These are phyloP conservation scores for Malthinus flaveolus DNA, from an alignment of 2,888 invertebrate genomes.

Conservation along the genomic window DNA sequence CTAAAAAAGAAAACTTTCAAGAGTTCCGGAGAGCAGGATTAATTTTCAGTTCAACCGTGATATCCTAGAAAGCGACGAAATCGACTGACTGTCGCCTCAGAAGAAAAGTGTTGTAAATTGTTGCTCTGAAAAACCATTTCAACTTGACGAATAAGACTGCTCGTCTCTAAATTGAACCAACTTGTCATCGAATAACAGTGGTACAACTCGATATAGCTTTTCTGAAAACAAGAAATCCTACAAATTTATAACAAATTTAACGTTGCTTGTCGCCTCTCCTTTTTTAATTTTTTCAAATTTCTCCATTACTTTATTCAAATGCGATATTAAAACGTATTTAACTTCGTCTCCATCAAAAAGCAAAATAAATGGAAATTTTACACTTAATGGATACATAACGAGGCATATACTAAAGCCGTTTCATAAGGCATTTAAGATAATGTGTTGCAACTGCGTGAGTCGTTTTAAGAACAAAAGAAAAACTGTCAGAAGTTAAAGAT, in stretches of 20 bases:
- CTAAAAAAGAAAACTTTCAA: slow-evolving; percentile 11
- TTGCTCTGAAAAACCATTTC: slow-evolving; percentile 23
- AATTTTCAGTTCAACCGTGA: slow-evolving; percentile 31
- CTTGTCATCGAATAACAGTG: slow-evolving; percentile 39
- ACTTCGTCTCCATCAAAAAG: background rate
- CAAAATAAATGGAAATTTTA: slow-evolving; percentile 14
- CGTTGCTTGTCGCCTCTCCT: too few species aligned
- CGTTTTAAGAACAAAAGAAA: slow-evolving; percentile 21
- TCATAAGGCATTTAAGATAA: slow-evolving; percentile 25
- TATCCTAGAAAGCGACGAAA: slow-evolving; percentile 30
- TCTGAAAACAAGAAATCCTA: too few species aligned
- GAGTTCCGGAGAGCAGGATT: slow-evolving; percentile 24
- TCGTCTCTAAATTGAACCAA: slow-evolving; percentile 42
- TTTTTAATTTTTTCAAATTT: too few species aligned
- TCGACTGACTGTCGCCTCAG: slow-evolving; percentile 33
- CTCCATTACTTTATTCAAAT: too few species aligned
- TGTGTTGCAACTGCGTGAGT: slow-evolving; percentile 18
- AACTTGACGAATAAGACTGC: slow-evolving; percentile 38
- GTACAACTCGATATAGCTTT: slow-evolving; percentile 7
- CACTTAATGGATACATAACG: slow-evolving; percentile 19
- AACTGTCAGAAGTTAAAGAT: slow-evolving; percentile 23
- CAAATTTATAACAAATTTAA: too few species aligned
- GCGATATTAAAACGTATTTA: background rate
- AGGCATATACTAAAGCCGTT: slow-evolving; percentile 13
- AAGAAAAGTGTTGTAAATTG: slow-evolving; percentile 30